Evolutionary conservation across 2,113 vertebrate species (phyloP), one percentile per base, ranked within the genome.

Genomic region (Oncorhynchus tshawytscha): DNA sequence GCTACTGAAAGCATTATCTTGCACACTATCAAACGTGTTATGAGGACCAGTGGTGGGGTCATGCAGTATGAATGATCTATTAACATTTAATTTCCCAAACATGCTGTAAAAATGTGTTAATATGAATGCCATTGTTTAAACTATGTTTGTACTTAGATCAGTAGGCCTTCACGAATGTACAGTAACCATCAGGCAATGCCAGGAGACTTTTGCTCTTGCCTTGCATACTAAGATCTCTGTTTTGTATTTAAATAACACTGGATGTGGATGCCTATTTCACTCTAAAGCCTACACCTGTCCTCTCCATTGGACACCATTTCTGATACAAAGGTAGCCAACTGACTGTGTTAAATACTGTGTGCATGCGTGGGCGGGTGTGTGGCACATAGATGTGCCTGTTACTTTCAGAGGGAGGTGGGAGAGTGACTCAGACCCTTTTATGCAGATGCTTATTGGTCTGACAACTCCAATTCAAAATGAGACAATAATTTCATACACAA

Each of bases 271-370:
- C 64, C 66, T 39, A 2, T 60, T 54, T 77, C 12, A 59, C 22
- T 70, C 68, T 83, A 34, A 79, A 86, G 25, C 72, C 70, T 83
- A 83, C 87, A 91, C 91, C 91, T 91, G 90, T 90, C 87, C 82
- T 81, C 75, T 84, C 81, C 80, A 78, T 48, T 78, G 79, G 81
- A 86, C 76, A 84, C 78, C 68, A 72, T 78, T 84, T 78, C 75
- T 67, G 78, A 81, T 73, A 59, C 66, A 76, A 76, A 82, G 77
- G 77, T 76, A 31, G 51, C 60, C 22, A 25, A 27, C 66, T 31
- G 66, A 64, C 64, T 66, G 64, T 27, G 13, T 27, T 66, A 12
- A 54, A 48, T 73, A 62, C 11, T 66, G 39, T 66, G 62, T 65
- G 22, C 15, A 22, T 65, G 34, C 45, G 2, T 65, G 62, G 4